Base-by-base conservation (phyloP, 2,113 vertebrate species). In the Hymenochirus boettgeri region DNA sequence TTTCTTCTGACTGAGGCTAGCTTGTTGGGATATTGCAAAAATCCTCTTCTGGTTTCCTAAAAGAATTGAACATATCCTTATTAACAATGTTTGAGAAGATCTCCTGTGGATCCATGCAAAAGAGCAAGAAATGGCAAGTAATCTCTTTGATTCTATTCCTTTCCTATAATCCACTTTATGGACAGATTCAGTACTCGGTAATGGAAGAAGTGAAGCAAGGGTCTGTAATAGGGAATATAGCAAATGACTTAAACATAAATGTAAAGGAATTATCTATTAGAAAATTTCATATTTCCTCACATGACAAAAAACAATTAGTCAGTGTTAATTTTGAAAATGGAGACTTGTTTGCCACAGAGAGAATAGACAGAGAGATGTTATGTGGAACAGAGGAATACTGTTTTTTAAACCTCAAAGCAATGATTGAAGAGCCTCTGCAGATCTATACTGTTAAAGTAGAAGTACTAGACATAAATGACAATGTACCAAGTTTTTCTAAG, bases 341-440 rank as follows among this genome's bases (percentile, higher is more conserved):
- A 18, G 77, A 85, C 37, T 77, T 92, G 55, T 73, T 87, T n/a
- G 85, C 90, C 19, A 85, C 66, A 63, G 74, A 85, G 63, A 82
- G 73, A 33, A 85, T 91, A 26, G 87, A 90, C 76, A 75, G 81
- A n/a, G 86, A 92, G 42, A 76, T 72, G 27, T 61, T 90, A 50
- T 87, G 83, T 23, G 80, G 77, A 22, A 64, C 76, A 46, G 80
- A 62, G 39, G 66, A 71, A 37, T 27, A 69, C 0, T 91, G 86
- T 70, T 76, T 78, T 2, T 51, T 88, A 31, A 51, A 71, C 11
- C 77, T 90, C 57, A 77, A 89, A 71, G 66, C 78, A 4, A 19
- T 91, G 42, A 61, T 88, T 25, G 88, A 90, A 72, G 87, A 88
- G 56, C 83, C 83, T 13, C 80, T 90, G 77, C 85, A 86, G 70